phyloP scores from a whole-genome alignment of 2,888 invertebrate species.

The Drosophila kokeensis region DNA sequence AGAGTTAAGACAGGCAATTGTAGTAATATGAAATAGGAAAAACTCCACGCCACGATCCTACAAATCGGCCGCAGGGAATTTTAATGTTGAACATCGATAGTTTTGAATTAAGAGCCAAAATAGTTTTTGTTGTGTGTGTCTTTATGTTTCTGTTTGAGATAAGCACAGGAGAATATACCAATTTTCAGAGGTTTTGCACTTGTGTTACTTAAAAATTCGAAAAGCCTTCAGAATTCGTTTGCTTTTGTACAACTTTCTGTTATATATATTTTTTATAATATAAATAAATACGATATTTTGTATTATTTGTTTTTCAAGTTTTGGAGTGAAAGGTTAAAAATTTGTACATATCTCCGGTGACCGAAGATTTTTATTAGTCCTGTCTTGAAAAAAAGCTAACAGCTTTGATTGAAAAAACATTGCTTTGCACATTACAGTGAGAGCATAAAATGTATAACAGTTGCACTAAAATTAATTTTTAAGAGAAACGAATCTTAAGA shows the following conservation, averaged over 20 bases:
- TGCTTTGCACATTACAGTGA: neutral
- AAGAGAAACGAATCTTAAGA: neutral
- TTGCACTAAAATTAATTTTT: neutral
- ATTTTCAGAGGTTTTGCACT: neutral
- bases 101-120: conserved; percentile 74
- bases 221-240: neutral
- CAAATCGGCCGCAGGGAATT: conserved; percentile 9
- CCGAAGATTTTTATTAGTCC: neutral
- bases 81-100: conserved; percentile 13
- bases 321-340: neutral
- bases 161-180: conserved; percentile 18
- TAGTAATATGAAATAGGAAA: conserved; percentile 16
- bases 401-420: neutral
- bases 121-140: conserved; percentile 58
- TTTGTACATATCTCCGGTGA: neutral
- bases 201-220: neutral
- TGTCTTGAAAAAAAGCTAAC: neutral
- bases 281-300: neutral
- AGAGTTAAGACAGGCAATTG: conserved; percentile 39
- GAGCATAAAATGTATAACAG: neutral
- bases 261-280: neutral
- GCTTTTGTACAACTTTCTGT: neutral
- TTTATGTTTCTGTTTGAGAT: conserved; percentile 25
- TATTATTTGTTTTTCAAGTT: neutral
- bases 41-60: conserved; percentile 38